Evolutionary conservation across 1,140 invertebrate species (phyloP).

Genomic region (Leptonema lineaticorne): DNA sequence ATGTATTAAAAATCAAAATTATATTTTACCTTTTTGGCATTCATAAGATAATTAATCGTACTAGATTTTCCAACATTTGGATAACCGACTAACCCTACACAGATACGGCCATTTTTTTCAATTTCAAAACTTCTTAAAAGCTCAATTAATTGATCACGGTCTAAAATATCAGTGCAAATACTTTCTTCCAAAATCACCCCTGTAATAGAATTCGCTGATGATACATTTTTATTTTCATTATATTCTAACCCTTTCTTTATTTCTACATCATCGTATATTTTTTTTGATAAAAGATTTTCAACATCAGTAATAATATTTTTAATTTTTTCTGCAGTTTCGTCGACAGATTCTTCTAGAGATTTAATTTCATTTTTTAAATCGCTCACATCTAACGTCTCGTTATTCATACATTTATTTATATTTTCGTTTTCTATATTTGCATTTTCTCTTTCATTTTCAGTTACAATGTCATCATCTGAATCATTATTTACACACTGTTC

Average conservation of each 20-base stretch:
- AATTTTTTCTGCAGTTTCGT: slow-evolving; percentile 44
- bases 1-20: background rate
- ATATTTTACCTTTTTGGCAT: slow-evolving; percentile 75
- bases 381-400: slow-evolving; percentile 44
- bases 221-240: background rate
- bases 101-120: slow-evolving; percentile 65
- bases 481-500: slow-evolving; percentile 45
- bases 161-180: slow-evolving; percentile 58
- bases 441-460: no score
- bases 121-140: slow-evolving; percentile 69
- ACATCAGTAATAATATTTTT: slow-evolving; percentile 36
- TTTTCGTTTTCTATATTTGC: no score
- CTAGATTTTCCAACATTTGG: slow-evolving; percentile 99
- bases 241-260: background rate
- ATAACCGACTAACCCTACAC: slow-evolving; percentile 94
- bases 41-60: slow-evolving; percentile 92
- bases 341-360: slow-evolving; percentile 47
- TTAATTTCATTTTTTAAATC: slow-evolving; percentile 51
- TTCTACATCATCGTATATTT: slow-evolving; percentile 17
- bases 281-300: slow-evolving; percentile 42
- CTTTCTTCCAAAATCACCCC: slow-evolving; percentile 30
- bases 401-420: no score
- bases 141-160: slow-evolving; percentile 61
- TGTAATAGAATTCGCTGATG: background rate
- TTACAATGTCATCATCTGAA: no score